These are phyloP conservation scores for Epinephelus coioides DNA, from an alignment of 2,797 vertebrate genomes.

Conservation along the genomic window DNA sequence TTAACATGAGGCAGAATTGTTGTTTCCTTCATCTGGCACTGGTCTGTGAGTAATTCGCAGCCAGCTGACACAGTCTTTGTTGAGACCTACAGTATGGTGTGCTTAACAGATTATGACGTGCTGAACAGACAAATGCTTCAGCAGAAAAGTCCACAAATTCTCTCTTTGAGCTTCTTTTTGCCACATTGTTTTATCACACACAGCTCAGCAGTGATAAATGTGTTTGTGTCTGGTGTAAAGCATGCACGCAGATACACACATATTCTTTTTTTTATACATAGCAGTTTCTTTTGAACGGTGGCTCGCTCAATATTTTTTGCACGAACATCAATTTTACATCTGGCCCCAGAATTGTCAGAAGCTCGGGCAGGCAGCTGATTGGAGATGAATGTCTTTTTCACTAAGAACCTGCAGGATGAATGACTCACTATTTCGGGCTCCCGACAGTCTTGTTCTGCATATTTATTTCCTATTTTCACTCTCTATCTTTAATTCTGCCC, in stretches of 20 bases:
- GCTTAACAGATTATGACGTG: neutral
- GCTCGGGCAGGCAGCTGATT: slow-evolving; percentile 18
- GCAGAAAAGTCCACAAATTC: neutral
- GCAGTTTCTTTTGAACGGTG: slow-evolving; percentile 17
- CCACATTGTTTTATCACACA: slow-evolving; percentile 23
- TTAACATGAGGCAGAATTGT: neutral
- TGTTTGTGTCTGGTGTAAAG: neutral
- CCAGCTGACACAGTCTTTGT: neutral
- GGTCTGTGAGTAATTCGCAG: neutral
- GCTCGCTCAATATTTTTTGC: slow-evolving; percentile 1
- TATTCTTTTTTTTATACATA: neutral
- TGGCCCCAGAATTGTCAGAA: neutral
- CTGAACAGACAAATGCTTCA: neutral
- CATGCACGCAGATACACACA: neutral
- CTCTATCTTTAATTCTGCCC: slow-evolving; percentile 15
- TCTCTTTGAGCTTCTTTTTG: neutral
- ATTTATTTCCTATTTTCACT: slow-evolving; percentile 7
- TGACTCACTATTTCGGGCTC: slow-evolving; percentile 21
- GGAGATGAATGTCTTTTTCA: slow-evolving; percentile 53
- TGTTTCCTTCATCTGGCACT: neutral
- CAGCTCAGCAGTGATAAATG: slow-evolving; percentile 38
- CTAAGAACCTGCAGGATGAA: slow-evolving; percentile 38
- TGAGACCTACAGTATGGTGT: neutral
- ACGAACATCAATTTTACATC: slow-evolving; percentile 34
- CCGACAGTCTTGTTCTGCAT: neutral